Percentiles rank a stretch among this genome's conserved stretches.
phyloP scores from a whole-genome alignment of 2,113 vertebrate genomes.

The Boleophthalmus pectinirostris region DNA sequence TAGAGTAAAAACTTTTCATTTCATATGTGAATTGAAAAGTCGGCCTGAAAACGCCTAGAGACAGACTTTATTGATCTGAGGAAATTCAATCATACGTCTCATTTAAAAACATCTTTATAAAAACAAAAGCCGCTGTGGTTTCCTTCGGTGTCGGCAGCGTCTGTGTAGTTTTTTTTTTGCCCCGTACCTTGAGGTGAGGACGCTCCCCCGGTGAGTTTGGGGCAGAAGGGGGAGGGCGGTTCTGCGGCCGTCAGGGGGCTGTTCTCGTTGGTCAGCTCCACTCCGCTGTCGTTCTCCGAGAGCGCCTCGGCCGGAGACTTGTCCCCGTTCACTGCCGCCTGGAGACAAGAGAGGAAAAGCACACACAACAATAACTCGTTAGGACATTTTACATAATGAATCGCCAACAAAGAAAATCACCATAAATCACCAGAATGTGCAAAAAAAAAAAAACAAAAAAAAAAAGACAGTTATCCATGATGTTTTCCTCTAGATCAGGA shows the following conservation, averaged over 20 bases:
- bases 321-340: conserved; percentile 74
- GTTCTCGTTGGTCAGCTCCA: conserved; percentile 77
- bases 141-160: not conserved
- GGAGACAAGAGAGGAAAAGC: not conserved
- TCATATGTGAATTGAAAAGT: too few species aligned
- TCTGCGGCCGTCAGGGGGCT: conserved; percentile 75
- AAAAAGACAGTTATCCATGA: too few species aligned
- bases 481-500: too few species aligned
- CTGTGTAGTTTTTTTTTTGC: not conserved
- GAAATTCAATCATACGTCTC: too few species aligned
- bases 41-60: too few species aligned
- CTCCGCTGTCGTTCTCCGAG: conserved; percentile 72
- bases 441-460: too few species aligned
- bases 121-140: not conserved
- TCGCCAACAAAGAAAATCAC: too few species aligned
- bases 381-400: too few species aligned
- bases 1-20: too few species aligned
- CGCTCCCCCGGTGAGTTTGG: conserved; percentile 75
- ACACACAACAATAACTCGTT: too few species aligned
- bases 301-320: conserved; percentile 59
- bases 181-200: conserved; percentile 72
- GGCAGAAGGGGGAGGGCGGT: conserved; percentile 79
- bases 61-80: too few species aligned
- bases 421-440: too few species aligned
- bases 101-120: not conserved